Base-by-base conservation (phyloP, 2,797 vertebrate species). In the Danio aesculapii region DNA sequence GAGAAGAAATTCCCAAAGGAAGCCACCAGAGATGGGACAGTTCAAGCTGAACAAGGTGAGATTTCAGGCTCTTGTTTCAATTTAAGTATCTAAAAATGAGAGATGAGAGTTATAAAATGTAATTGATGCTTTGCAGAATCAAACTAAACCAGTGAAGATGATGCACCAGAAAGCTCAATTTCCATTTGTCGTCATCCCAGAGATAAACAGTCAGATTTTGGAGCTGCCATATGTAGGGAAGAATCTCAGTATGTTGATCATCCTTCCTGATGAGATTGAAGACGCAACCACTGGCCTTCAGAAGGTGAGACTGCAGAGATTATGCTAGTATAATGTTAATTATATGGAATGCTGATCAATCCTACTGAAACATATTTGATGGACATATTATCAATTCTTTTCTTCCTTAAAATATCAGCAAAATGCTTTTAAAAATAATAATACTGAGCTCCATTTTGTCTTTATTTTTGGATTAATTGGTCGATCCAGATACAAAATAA, bases 221-320 rank as follows among this genome's bases (percentile, higher is more conserved):
- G 97, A 96, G 89, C 75, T 99, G 41, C 96, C 96, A 0, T 99
- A 97, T 8, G 59, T 77, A 0, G 90, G 84, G 1, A 81, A 90
- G 0, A 94, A 95, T 12, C 89, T 98, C 59, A 97, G 96, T 87
- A 95, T 98, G 95, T 47, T 98, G 53, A 90, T 98, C 78, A 67
- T 98, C 77, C 94, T 99, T 8, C 97, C 97, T 0, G 76, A 92
- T 12, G 68, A 89, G 0, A 95, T 93, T 0, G 84, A 92, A 75
- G 95, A 95, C 66, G 77, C 80, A 61, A 89, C 92, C 21, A 96
- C 92, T 8, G 96, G 96, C 12, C 90, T 98, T 86, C 91, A 94
- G 86, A 88, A 84, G 64, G 96, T n/a, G n/a, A n/a, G n/a, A n/a
- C n/a, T n/a, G n/a, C n/a, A n/a, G n/a, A n/a, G n/a, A n/a, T n/a